Percentiles rank a stretch among this genome's conserved stretches.
These are phyloP conservation scores for Formica aserva DNA, from an alignment of 2,888 invertebrate genomes.

Conservation along the genomic window DNA sequence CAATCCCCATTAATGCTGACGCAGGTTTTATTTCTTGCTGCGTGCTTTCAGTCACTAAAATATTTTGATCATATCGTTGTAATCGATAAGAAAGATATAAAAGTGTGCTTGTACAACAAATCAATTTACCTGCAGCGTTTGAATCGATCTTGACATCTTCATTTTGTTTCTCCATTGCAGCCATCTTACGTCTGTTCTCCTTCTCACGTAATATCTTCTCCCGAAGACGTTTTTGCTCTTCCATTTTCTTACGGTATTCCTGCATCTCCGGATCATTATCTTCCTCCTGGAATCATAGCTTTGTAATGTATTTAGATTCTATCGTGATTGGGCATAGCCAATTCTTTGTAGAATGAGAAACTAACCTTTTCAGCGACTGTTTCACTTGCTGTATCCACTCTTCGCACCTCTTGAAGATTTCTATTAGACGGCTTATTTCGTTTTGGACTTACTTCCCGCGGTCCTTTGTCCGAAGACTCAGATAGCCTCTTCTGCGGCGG, in stretches of 20 bases:
- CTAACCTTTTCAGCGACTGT: slow-evolving; percentile 72
- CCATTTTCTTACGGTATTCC: slow-evolving; percentile 86
- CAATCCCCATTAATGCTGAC: slow-evolving; percentile 70
- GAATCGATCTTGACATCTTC: slow-evolving; percentile 75
- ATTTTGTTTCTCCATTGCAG: slow-evolving; percentile 83
- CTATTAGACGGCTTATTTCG: slow-evolving; percentile 74
- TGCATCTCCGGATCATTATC: slow-evolving; percentile 85
- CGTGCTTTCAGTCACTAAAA: slow-evolving; percentile 71
- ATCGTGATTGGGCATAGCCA: neutral
- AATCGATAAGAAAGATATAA: neutral
- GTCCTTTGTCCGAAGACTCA: slow-evolving; percentile 72
- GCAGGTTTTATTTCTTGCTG: slow-evolving; percentile 75
- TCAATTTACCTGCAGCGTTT: slow-evolving; percentile 71
- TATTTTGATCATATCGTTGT: slow-evolving; percentile 22
- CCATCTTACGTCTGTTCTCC: slow-evolving; percentile 85
- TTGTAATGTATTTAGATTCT: slow-evolving; percentile 9
- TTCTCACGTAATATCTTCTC: slow-evolving; percentile 86
- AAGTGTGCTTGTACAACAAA: neutral
- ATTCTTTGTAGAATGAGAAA: neutral
- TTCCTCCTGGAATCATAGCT: slow-evolving; percentile 71
- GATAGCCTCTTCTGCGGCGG: slow-evolving; percentile 72
- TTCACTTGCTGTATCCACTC: slow-evolving; percentile 74
- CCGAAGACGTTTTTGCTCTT: slow-evolving; percentile 86
- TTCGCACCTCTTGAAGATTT: slow-evolving; percentile 80
- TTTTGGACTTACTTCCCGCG: slow-evolving; percentile 79